Base-by-base conservation (phyloP, 2,113 vertebrate genomes). In the Myxocyprinus asiaticus region DNA sequence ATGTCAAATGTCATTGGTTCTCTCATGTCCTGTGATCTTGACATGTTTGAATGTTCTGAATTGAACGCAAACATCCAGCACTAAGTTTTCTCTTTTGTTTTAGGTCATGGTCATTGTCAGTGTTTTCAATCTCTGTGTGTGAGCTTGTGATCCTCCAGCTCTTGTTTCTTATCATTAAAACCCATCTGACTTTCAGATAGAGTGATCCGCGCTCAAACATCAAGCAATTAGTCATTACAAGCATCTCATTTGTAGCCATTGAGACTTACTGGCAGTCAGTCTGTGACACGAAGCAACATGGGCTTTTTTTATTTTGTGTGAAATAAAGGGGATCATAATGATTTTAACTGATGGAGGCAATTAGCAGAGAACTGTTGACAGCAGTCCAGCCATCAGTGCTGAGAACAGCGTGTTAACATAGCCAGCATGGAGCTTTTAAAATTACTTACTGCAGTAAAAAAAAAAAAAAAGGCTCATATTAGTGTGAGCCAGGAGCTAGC, bases 281-380 rank as follows among this genome's bases (percentile, higher is more conserved):
- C 77, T 80, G 76, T 79, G 86, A 89, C 71, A 17, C 85, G 1
- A 33, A 33, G 22, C 22, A 33, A 33, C 22, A 33, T 33, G 22
- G 81, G 83, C 79, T 82, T 90, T 83, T 90, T 83, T 71, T 81
- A 80, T 83, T 89, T 91, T 90, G 84, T 82, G 86, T 85, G 77
- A 83, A 87, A 89, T 88, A 79, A 83, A 33, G 85, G 53, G 17
- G 74, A 82, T 85, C 85, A 86, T 91, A 91, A 91, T 76, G 72
- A 88, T 91, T 92, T 85, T 81, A 84, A 84, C 85, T 88, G 90
- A 93, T 91, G 86, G 90, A 89, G 87, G 86, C 90, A 92, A 92
- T 93, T 92, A 92, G 88, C 53, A 68, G 83, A 87, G 83, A 87
- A 88, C 76, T 85, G 88, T 90, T 92, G 91, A 91, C 89, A 88